Conservation (phyloP, 2,113 vertebrate species). For the Eulemur macaco region DNA sequence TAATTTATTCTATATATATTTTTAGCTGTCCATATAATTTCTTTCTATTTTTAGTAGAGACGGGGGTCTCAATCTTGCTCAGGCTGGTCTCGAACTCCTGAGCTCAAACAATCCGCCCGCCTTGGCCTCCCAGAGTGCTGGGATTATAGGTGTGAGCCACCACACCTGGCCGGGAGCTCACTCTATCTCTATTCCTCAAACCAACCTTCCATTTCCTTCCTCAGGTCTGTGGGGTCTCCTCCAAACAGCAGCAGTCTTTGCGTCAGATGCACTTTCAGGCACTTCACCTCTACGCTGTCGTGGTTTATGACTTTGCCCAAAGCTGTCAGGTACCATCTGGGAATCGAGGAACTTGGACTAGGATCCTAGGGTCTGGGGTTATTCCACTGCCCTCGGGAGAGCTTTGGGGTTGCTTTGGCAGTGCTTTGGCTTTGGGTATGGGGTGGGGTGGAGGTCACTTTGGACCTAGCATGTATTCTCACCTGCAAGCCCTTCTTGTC, state of each 20-base stretch:
- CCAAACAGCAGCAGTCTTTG: constrained; percentile 80
- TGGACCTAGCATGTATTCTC: neutral
- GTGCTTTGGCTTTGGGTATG: neutral
- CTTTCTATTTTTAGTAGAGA: too few relatives aligned
- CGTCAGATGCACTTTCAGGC: constrained; percentile 86
- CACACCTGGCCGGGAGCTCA: neutral
- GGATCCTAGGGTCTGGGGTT: neutral
- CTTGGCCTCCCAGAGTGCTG: too few relatives aligned
- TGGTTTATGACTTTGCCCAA: constrained; percentile 86
- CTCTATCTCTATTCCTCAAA: neutral
- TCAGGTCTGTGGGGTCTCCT: constrained; percentile 69
- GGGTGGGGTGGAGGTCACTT: neutral
- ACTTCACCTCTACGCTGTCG: constrained; percentile 86
- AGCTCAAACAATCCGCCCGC: too few relatives aligned
- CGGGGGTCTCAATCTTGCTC: too few relatives aligned
- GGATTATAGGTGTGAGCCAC: too few relatives aligned
- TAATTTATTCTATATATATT: too few relatives aligned
- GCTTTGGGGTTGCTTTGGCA: neutral
- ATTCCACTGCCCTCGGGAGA: neutral
- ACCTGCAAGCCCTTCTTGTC: constrained; percentile 22
- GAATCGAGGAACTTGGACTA: neutral
- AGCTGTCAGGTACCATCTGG: constrained; percentile 84
- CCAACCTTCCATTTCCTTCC: neutral
- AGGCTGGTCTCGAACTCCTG: too few relatives aligned
- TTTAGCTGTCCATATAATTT: too few relatives aligned